Conservation (phyloP, 2,888 invertebrate species). For the Clusia tigrina region DNA sequence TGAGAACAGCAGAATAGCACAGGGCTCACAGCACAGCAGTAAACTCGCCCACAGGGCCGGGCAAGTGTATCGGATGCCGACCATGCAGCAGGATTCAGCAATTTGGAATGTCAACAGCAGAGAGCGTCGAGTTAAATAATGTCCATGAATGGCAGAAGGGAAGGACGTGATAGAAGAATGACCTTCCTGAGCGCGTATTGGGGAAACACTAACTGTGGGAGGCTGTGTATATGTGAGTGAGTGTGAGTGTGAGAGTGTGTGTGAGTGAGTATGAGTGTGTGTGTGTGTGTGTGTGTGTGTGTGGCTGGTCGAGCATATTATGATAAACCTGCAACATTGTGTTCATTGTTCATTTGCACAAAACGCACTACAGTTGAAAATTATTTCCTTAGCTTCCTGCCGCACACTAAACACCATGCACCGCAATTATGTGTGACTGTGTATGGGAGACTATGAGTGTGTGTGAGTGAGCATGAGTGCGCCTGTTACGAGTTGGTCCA, state of each 20-base stretch:
- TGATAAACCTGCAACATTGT: background rate
- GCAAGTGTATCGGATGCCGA: too few species aligned
- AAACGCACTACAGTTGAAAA: background rate
- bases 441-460: too few species aligned
- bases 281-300: too few species aligned
- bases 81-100: slow-evolving; percentile 3
- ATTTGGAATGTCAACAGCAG: slow-evolving; percentile 6
- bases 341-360: background rate
- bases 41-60: background rate
- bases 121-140: background rate
- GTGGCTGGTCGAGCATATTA: background rate
- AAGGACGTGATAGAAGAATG: background rate
- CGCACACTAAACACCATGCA: background rate
- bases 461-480: too few species aligned
- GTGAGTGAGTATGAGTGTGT: too few species aligned
- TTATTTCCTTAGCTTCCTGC: background rate
- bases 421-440: too few species aligned
- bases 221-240: too few species aligned
- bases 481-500: background rate
- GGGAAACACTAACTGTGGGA: too few species aligned
- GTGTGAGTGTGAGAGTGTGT: too few species aligned
- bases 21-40: background rate
- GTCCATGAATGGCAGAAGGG: background rate
- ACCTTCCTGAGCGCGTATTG: background rate
- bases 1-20: background rate